These are phyloP conservation scores for Odontomyia ornata DNA, from an alignment of 2,888 invertebrate species.

Conservation along the genomic window DNA sequence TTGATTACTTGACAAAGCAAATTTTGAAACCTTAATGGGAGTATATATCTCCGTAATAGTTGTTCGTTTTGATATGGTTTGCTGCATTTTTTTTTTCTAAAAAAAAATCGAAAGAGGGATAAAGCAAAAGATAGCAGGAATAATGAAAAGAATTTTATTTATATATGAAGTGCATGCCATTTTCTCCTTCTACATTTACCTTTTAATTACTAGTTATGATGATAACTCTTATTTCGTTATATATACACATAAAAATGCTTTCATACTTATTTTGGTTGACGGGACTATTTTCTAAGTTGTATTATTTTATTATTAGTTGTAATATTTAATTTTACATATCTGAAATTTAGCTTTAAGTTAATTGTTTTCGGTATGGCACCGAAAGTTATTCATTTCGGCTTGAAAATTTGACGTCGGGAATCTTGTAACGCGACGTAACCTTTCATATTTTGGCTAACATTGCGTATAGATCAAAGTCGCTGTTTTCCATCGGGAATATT, in stretches of 20 bases:
- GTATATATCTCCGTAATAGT: slow-evolving; percentile 15
- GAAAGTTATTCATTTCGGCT: neutral
- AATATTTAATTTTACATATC: slow-evolving; percentile 18
- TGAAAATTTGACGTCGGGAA: neutral
- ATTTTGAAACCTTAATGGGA: slow-evolving; percentile 49
- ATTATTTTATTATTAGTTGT: slow-evolving; percentile 40
- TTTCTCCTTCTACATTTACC: slow-evolving; percentile 42
- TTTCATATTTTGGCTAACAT: neutral
- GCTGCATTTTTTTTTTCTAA: slow-evolving; percentile 4
- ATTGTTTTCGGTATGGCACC: neutral
- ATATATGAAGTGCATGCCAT: slow-evolving; percentile 45
- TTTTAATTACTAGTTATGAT: slow-evolving; percentile 43
- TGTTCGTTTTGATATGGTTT: slow-evolving; percentile 6
- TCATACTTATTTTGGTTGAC: slow-evolving; percentile 61
- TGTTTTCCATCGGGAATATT: too few species aligned
- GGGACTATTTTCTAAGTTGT: slow-evolving; percentile 60
- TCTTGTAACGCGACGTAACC: neutral
- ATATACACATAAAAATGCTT: slow-evolving; percentile 42
- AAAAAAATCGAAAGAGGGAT: neutral
- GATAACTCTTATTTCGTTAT: slow-evolving; percentile 15
- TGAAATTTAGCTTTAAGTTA: neutral
- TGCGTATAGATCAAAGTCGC: too few species aligned
- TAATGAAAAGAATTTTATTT: slow-evolving; percentile 33
- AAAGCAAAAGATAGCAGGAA: neutral
- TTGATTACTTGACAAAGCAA: slow-evolving; percentile 41